Evolutionary conservation across 1,140 invertebrate genomes (phyloP).

Genomic region (Anastrepha ludens): DNA sequence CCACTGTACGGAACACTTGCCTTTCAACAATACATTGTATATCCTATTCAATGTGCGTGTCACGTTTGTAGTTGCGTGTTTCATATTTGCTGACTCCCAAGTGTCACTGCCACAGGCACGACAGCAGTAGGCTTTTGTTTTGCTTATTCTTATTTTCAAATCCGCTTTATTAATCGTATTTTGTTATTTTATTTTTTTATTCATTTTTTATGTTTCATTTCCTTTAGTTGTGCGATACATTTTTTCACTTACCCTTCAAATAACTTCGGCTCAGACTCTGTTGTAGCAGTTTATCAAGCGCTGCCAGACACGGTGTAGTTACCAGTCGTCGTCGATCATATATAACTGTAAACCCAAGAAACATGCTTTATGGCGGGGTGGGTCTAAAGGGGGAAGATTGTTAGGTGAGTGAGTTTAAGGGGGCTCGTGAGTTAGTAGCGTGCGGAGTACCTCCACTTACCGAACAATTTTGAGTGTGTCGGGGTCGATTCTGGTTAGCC

Average conservation of each 20-base stretch:
- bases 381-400: too few relatives aligned
- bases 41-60: background rate
- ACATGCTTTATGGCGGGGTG: too few relatives aligned
- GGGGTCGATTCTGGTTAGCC: too few relatives aligned
- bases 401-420: too few relatives aligned
- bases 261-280: too few relatives aligned
- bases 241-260: background rate
- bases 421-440: too few relatives aligned
- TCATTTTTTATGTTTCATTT: background rate
- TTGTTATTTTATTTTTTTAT: background rate
- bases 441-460: too few relatives aligned
- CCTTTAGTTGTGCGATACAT: background rate
- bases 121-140: background rate
- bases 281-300: too few relatives aligned
- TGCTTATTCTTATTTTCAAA: background rate
- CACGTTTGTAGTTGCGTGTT: constrained; percentile 29
- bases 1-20: background rate
- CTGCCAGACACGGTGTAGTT: too few relatives aligned
- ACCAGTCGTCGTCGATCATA: too few relatives aligned
- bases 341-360: too few relatives aligned
- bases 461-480: too few relatives aligned
- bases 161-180: background rate
- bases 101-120: constrained; percentile 3
- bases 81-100: background rate
- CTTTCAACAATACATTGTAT: background rate